A percentile compares a stretch with the other conserved stretches of the same genome.
Conservation (phyloP, 2,113 vertebrate genomes). For the Noturus placidus region DNA sequence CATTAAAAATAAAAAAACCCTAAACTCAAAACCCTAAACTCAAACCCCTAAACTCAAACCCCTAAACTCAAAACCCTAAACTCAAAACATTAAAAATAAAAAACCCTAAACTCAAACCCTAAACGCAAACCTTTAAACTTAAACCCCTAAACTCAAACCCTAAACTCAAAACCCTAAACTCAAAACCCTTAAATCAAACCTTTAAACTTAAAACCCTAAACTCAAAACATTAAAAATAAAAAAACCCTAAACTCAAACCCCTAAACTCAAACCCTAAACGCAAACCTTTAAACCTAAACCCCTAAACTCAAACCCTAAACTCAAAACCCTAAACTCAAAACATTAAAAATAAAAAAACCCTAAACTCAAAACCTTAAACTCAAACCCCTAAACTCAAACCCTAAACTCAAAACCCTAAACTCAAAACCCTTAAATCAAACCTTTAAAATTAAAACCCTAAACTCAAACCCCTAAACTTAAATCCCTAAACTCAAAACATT, state of each 20-base stretch:
- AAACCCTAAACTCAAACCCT: no score
- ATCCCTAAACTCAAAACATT: no score
- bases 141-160: background rate
- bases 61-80: background rate
- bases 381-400: no score
- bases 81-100: no score
- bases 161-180: background rate
- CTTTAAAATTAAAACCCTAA: background rate
- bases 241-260: background rate
- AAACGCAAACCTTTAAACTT: background rate
- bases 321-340: background rate
- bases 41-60: no score
- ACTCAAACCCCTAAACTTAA: no score
- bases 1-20: no score
- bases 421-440: background rate
- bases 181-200: no score
- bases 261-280: background rate
- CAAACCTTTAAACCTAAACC: no score
- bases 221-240: no score
- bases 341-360: background rate
- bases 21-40: background rate
- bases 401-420: background rate
- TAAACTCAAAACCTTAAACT: background rate
- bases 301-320: no score
- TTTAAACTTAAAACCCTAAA: background rate